Base-by-base conservation (phyloP, 2,888 invertebrate species). In the Boloria euphrosyne region DNA sequence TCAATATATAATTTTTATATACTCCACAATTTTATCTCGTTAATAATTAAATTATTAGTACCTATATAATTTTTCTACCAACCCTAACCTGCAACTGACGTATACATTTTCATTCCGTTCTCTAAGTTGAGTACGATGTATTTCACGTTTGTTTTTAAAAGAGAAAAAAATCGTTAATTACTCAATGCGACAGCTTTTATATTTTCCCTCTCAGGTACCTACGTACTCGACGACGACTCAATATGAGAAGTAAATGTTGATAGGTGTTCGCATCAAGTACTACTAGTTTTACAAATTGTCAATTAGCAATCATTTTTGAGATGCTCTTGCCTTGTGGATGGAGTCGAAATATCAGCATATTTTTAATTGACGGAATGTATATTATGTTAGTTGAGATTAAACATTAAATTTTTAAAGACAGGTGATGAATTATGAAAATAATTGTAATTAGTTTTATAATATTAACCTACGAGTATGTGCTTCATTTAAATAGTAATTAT, bases 111-210 rank as follows among this genome's bases (percentile, higher is more conserved):
- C n/a, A 22, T 22, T 57, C 46, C 57, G 44, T 57, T 44, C 57
- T 44, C 43, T 55, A 22, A 46, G 22, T 46, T 5, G 44, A 57
- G 44, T 22, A 22, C 44, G 22, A 22, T 44, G 44, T 57, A 57
- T n/a, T 44, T n/a, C n/a, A n/a, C 44, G 18, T 49, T 49, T 49
- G 16, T 49, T 13, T 59, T 59, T 13, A 49, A 59, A 59, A 59
- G 7, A 22, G 14, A 31, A 59, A 49, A n/a, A 59, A 59, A 27
- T 27, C 31, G 27, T 59, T 59, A 59, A 59, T 59, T 59, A 59
- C 59, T 49, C 59, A 49, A 59, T 49, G 38, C 16, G 14, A 59
- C 49, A 50, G 49, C 59, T 59, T 59, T 59, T 49, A 59, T 59
- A 59, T 38, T 49, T 50, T 13, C 47, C 49, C 47, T 59, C 18